Evolutionary conservation across 1,140 invertebrate species (phyloP).

Genomic region (Piezodorus guildinii): DNA sequence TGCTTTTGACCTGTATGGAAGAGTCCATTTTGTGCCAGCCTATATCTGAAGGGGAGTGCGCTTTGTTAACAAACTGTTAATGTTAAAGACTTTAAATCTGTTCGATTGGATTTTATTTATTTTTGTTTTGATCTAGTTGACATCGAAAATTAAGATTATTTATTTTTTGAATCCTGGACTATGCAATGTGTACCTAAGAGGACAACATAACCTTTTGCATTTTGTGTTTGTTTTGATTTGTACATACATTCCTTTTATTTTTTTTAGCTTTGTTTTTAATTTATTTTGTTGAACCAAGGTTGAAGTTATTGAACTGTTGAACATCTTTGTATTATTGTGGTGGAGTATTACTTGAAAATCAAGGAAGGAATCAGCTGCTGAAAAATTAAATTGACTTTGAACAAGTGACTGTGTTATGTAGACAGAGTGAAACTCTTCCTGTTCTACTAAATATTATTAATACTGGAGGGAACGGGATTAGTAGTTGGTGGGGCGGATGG

Average conservation of each 20-base stretch:
- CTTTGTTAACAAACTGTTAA: constrained; percentile 13
- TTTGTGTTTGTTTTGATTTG: constrained; percentile 13
- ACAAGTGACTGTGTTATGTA: constrained; percentile 17
- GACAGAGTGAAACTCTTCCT: constrained; percentile 17
- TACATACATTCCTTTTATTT: constrained; percentile 1
- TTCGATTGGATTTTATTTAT: neutral
- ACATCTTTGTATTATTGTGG: too few relatives aligned
- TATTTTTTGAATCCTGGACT: constrained; percentile 2
- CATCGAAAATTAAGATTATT: neutral
- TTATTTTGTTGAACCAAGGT: too few relatives aligned
- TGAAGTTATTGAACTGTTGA: too few relatives aligned
- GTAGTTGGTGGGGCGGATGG: constrained; percentile 28
- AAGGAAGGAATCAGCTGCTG: neutral
- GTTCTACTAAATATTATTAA: constrained; percentile 21
- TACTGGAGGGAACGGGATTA: constrained; percentile 28
- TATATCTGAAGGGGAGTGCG: constrained; percentile 21
- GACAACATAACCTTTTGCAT: constrained; percentile 10
- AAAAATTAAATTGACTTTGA: neutral
- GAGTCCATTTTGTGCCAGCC: constrained; percentile 25
- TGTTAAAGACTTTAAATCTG: constrained; percentile 8
- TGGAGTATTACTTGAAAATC: too few relatives aligned
- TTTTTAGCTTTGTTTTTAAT: too few relatives aligned
- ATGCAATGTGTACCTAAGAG: too few relatives aligned
- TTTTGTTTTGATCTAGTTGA: neutral
- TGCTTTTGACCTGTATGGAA: constrained; percentile 28